phyloP scores from a whole-genome alignment of 2,888 invertebrate species.

The Caenorhabditis uteleia region DNA sequence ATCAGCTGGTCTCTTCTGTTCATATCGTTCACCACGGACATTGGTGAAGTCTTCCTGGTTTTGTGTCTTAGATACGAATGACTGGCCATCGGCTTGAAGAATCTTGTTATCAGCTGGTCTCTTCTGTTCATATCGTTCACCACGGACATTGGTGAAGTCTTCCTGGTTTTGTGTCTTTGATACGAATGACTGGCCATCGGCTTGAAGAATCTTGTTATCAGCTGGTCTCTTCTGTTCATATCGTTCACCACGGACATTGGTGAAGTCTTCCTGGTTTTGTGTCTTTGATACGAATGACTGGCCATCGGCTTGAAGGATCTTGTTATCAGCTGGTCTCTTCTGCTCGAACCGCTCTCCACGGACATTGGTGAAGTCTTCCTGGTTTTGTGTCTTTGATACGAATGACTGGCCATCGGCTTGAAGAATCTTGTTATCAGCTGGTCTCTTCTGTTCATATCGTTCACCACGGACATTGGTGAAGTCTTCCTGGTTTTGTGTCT shows the following conservation, averaged over 20 bases:
- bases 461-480: slow-evolving; percentile 19
- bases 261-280: slow-evolving; percentile 17
- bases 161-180: slow-evolving; percentile 14
- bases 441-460: slow-evolving; percentile 11
- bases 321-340: slow-evolving; percentile 19
- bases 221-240: slow-evolving; percentile 8
- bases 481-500: slow-evolving; percentile 23
- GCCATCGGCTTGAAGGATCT: slow-evolving; percentile 16
- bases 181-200: slow-evolving; percentile 10
- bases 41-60: slow-evolving; percentile 7
- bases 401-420: slow-evolving; percentile 16
- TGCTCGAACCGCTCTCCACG: slow-evolving; percentile 16
- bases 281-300: slow-evolving; percentile 5
- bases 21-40: slow-evolving; percentile 10
- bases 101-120: slow-evolving; percentile 13
- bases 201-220: slow-evolving; percentile 22
- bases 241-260: slow-evolving; percentile 8
- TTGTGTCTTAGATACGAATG: slow-evolving; percentile 4
- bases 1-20: slow-evolving; percentile 4
- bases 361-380: slow-evolving; percentile 22
- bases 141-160: slow-evolving; percentile 13
- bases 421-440: slow-evolving; percentile 22
- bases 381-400: slow-evolving; percentile 17
- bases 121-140: slow-evolving; percentile 11
- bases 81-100: slow-evolving; percentile 5